phyloP scores from a whole-genome alignment of 2,888 invertebrate species.

The Scelioninae gen. 2 region DNA sequence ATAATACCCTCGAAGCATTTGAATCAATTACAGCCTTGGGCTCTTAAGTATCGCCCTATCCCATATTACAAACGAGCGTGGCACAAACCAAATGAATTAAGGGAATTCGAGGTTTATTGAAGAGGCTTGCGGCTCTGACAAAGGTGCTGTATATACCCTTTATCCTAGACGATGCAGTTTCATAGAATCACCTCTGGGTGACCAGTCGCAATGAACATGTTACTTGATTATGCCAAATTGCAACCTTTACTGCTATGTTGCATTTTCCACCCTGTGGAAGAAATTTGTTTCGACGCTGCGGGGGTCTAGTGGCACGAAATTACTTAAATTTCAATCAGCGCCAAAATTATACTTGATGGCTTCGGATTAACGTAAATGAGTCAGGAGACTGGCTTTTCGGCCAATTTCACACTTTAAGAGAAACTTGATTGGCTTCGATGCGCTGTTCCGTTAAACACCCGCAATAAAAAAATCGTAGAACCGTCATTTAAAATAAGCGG shows the following conservation, averaged over 20 bases:
- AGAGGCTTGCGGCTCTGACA: slow-evolving; percentile 23
- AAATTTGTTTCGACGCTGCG: slow-evolving; percentile 26
- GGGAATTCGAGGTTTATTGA: slow-evolving; percentile 44
- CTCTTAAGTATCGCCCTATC: slow-evolving; percentile 65
- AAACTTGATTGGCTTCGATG: slow-evolving; percentile 33
- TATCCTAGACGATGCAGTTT: slow-evolving; percentile 23
- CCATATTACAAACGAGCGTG: slow-evolving; percentile 66
- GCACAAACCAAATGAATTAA: slow-evolving; percentile 72
- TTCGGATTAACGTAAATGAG: slow-evolving; percentile 54
- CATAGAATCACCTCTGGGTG: slow-evolving; percentile 33
- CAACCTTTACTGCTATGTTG: slow-evolving; percentile 3
- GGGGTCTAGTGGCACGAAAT: slow-evolving; percentile 38
- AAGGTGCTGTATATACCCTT: slow-evolving; percentile 44
- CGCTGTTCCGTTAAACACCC: not conserved
- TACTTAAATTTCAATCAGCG: slow-evolving; percentile 59
- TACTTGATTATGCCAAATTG: slow-evolving; percentile 37
- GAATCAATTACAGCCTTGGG: slow-evolving; percentile 71
- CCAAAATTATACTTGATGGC: slow-evolving; percentile 59
- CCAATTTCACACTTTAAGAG: slow-evolving; percentile 52
- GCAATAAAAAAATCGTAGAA: slow-evolving; percentile 1
- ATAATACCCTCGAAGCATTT: slow-evolving; percentile 68
- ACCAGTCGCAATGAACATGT: slow-evolving; percentile 42
- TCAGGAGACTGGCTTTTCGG: slow-evolving; percentile 43
- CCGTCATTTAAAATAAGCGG: not conserved
- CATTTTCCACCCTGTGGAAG: slow-evolving; percentile 14